Conservation (phyloP, 2,113 vertebrate genomes). For the Budorcas taxicolor region DNA sequence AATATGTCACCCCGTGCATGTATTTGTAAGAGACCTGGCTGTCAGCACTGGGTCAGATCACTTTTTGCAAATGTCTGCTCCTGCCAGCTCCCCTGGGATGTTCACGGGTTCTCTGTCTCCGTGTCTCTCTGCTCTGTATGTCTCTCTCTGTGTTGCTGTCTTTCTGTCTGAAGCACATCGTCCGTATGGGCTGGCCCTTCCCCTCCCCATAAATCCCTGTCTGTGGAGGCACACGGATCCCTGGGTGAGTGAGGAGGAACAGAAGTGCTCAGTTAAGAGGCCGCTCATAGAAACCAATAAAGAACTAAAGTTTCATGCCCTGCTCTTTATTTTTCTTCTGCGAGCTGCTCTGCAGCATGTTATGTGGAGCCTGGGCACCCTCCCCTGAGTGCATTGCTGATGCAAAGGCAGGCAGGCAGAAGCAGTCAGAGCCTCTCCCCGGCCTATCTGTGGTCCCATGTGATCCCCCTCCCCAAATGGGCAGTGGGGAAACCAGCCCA, state of each 20-base stretch:
- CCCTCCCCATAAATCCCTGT: not conserved
- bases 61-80: not conserved
- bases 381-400: not conserved
- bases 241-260: not conserved
- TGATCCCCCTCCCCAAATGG: not conserved
- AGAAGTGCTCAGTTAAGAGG: not conserved
- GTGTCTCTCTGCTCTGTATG: not conserved
- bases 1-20: not conserved
- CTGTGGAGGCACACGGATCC: not conserved
- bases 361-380: not conserved
- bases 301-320: not conserved
- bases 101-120: not conserved
- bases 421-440: not conserved
- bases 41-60: not conserved
- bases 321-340: not conserved
- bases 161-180: not conserved
- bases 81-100: not conserved
- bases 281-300: not conserved
- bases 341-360: not conserved
- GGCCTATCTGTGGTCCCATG: not conserved
- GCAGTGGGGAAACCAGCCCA: not conserved
- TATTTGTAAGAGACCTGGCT: conserved; percentile 22
- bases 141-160: not conserved
- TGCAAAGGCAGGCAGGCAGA: not conserved
- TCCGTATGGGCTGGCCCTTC: not conserved